Base-by-base conservation (phyloP, 2,888 invertebrate species). In the Nomada goodeniana region DNA sequence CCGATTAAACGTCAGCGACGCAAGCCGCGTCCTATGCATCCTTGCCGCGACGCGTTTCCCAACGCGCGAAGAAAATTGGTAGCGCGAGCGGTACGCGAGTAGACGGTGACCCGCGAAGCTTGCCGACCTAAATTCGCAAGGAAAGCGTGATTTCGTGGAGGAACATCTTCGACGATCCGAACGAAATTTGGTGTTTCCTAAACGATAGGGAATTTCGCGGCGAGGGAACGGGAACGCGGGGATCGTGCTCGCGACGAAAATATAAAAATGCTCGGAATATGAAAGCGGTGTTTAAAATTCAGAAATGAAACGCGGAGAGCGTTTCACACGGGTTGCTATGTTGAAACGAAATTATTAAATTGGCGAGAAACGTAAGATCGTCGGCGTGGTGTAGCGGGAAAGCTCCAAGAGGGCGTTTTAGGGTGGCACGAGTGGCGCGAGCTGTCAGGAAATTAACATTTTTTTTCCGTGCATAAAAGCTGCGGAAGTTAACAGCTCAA, bases 1-100 rank as follows among this genome's bases (percentile, higher is more conserved):
- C 86, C 84, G 88, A 87, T 88, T 90, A 90, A 91, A 91, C 86
- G 88, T 91, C 90, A 88, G 73, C 50, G 70, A 59, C 44, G 60
- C 67, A 61, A 69, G 61, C 69, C 36, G 26, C 44, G 53, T n/a
- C 44, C 67, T 74, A 57, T 44, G 26, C 50, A 57, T 52, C 53
- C 29, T 47, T n/a, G 67, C 18, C 63, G 67, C 61, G 71, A n/a
- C 29, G 36, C 69, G 15, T 61, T 63, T 36, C 13, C 26, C 23
- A 26, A 57, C 26, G 23, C 20, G 0, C 18, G 20, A 2, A 2
- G 53, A 67, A 67, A 47, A 44, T 44, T 20, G 3, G 20, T 36
- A 7, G 7, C 36, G 36, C 1, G 36, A 7, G 36, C 5, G 5
- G 36, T 7, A 36, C 36, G 1, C 36, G 36, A 36, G 36, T 7